Percentiles rank a stretch among this genome's conserved stretches.
Evolutionary conservation across 2,888 invertebrate genomes (phyloP).

Genomic region (Apodemia hepburni): DNA sequence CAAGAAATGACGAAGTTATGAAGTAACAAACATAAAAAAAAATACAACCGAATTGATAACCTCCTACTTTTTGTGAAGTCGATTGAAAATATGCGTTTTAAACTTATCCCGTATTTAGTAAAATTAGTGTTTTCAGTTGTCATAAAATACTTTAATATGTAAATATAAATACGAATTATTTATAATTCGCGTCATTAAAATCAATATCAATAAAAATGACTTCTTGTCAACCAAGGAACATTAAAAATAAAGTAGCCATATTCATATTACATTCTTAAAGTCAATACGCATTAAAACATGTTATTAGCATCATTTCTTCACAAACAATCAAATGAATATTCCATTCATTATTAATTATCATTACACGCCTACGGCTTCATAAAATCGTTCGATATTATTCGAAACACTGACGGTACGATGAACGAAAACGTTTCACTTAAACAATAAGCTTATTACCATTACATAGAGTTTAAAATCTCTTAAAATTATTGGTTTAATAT

Average conservation of each 20-base stretch:
- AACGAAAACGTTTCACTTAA: constrained; percentile 15
- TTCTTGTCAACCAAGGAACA: constrained; percentile 38
- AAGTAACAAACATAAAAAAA: too few relatives aligned
- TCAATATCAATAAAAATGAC: too few relatives aligned
- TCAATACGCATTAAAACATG: constrained; percentile 29
- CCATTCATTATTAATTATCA: constrained; percentile 31
- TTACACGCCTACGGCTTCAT: constrained; percentile 30
- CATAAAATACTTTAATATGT: too few relatives aligned
- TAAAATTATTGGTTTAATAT: constrained; percentile 2
- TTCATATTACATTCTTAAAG: constrained; percentile 20
- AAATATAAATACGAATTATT: too few relatives aligned
- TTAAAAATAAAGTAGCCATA: not conserved
- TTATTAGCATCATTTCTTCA: constrained; percentile 28
- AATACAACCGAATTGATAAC: too few relatives aligned
- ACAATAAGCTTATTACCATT: not conserved
- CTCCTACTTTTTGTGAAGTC: too few relatives aligned
- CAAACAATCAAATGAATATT: constrained; percentile 32
- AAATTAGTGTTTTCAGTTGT: too few relatives aligned
- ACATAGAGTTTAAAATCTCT: constrained; percentile 18
- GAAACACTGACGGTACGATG: constrained; percentile 23
- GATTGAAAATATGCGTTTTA: too few relatives aligned
- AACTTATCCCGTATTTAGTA: too few relatives aligned
- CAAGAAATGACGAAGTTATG: too few relatives aligned
- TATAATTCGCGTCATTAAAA: too few relatives aligned
- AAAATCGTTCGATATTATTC: constrained; percentile 30